These are phyloP conservation scores for Acanthosepion lycidas DNA, from an alignment of 2,888 invertebrate genomes.

Conservation along the genomic window DNA sequence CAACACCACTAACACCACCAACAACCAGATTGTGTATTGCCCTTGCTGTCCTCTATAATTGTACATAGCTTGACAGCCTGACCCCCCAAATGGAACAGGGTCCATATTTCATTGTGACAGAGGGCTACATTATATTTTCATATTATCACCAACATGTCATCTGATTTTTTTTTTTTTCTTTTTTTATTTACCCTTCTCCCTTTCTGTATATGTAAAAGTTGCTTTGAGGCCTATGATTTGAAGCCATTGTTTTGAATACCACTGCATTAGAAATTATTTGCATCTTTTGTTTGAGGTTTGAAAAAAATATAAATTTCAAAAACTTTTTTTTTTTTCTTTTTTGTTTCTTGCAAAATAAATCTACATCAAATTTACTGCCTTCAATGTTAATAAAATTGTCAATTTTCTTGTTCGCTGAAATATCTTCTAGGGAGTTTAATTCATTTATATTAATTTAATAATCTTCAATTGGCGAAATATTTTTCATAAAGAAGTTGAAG, in stretches of 20 bases:
- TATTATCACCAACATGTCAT: conserved; percentile 45
- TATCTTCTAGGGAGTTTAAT: not conserved
- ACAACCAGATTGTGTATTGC: conserved; percentile 43
- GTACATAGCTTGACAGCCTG: conserved; percentile 47
- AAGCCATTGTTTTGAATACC: conserved; percentile 40
- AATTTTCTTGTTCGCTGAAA: not conserved
- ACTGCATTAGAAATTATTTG: conserved; percentile 10
- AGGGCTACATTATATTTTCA: conserved; percentile 47
- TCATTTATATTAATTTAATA: not conserved
- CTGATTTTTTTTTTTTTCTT: not conserved
- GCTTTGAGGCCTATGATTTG: conserved; percentile 42
- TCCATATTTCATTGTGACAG: conserved; percentile 45
- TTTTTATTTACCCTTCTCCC: conserved; percentile 35
- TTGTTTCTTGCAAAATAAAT: not conserved
- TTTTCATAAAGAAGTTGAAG: not conserved
- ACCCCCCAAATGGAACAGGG: conserved; percentile 38
- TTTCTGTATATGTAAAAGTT: conserved; percentile 33
- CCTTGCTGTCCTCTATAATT: conserved; percentile 46
- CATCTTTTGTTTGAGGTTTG: not conserved
- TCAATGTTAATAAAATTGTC: not conserved
- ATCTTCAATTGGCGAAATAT: not conserved
- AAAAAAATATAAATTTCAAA: not conserved
- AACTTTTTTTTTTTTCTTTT: not conserved
- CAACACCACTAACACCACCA: conserved; percentile 41
- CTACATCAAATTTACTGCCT: not conserved